Evolutionary conservation across 2,797 vertebrate genomes (phyloP), one percentile per base, ranked within the genome.

Genomic region (Erethizon dorsatum): DNA sequence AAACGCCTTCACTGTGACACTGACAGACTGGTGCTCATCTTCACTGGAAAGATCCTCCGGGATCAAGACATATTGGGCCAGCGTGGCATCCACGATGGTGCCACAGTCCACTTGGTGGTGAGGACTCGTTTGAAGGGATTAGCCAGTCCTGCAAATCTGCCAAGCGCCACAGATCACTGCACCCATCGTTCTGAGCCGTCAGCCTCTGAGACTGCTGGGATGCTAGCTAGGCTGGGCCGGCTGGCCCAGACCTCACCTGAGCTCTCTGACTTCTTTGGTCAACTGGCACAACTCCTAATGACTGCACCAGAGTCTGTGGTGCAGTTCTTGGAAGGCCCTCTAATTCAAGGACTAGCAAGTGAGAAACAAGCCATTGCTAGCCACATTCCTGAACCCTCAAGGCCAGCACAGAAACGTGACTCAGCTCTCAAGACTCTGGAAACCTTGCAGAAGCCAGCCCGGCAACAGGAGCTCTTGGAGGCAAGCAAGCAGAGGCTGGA

Each of bases 41-140:
- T 97, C 84, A 95, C 96, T 0, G 98, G 98, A 75, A 96, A 98
- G 92, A 97, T 98, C 83, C 96, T 98, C 31, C 91, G 83, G 33
- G 98, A 98, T 67, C 98, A 97, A 83, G 97, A 97, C 79, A 97
- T 96, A 6, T 71, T 98, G 73, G 94, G 87, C 56, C 97, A 98
- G 78, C 93, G 94, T 0, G 98, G 98, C 5, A 73, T 98, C 78
- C 26, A 78, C 1, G 97, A 98, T 6, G 98, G 97, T 45, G 94
- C 80, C 26, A 97, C 37, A 0, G 97, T 98, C 17, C 96, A 98
- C 65, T 73, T 98, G 65, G 94, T 98, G 69, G 96, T 98, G 61
- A 89, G 98, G 41, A 83, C 84, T 31, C 91, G 0, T 37, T 63
- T 67, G 78, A 94, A 59, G 88, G 67, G 54, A 33, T n/a, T 37